phyloP scores from a whole-genome alignment of 2,113 vertebrate species.

The Scortum barcoo region DNA sequence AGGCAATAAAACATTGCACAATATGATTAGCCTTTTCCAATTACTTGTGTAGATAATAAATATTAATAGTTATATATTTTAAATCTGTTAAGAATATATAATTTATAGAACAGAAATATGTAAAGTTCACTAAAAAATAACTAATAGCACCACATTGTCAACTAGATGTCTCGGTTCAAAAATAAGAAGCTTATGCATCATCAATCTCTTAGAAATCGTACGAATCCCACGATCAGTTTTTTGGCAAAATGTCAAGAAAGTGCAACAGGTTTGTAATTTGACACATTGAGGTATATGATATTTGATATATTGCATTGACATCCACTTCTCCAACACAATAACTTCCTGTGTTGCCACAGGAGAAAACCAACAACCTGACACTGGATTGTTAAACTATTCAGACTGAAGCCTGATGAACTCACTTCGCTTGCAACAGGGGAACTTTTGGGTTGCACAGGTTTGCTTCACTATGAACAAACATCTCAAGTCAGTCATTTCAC shows the following conservation, averaged over 20 bases:
- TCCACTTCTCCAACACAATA: conserved; percentile 37
- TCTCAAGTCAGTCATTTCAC: conserved; percentile 50
- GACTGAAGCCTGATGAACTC: conserved; percentile 14
- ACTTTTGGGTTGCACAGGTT: conserved; percentile 44
- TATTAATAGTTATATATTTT: conserved; percentile 67
- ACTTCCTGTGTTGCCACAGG: conserved; percentile 36
- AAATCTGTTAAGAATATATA: conserved; percentile 70
- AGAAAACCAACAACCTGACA: conserved; percentile 27
- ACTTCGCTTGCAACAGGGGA: conserved; percentile 35
- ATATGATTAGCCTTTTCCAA: conserved; percentile 33
- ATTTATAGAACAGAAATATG: conserved; percentile 63
- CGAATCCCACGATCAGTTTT: conserved; percentile 49
- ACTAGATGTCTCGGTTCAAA: conserved; percentile 50
- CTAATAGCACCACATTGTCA: conserved; percentile 75
- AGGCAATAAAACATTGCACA: conserved; percentile 26
- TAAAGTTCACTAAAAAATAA: conserved; percentile 55
- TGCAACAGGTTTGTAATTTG: conserved; percentile 79
- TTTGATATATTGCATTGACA: conserved; percentile 59
- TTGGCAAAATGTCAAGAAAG: conserved; percentile 77
- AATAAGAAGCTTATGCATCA: conserved; percentile 75
- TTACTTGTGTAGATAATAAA: conserved; percentile 64
- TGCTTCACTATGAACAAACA: conserved; percentile 41
- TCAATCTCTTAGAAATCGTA: conserved; percentile 47
- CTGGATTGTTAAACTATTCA: not conserved
- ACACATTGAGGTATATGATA: conserved; percentile 82